phyloP scores from a whole-genome alignment of 1,140 invertebrate species.

The Atta texana region DNA sequence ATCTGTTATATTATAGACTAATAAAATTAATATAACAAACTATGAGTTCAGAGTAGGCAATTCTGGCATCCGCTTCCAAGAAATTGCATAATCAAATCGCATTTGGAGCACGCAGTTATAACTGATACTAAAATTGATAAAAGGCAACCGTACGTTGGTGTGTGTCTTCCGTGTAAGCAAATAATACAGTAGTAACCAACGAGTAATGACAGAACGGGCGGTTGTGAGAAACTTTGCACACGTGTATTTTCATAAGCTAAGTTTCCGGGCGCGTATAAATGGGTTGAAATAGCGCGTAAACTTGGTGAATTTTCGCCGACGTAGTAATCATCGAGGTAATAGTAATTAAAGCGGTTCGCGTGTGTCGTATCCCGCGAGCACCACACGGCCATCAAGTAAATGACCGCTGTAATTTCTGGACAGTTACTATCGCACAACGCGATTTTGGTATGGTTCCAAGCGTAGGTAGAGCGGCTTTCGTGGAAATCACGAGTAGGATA shows the following conservation, averaged over 20 bases:
- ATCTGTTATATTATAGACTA: background rate
- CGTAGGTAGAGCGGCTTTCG: slow-evolving; percentile 67
- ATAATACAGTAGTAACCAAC: slow-evolving; percentile 13
- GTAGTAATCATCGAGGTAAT: slow-evolving; percentile 19
- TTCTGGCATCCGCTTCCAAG: slow-evolving; percentile 13
- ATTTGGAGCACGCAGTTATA: background rate
- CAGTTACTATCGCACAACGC: slow-evolving; percentile 11
- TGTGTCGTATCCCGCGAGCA: slow-evolving; percentile 21
- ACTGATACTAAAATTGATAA: slow-evolving; percentile 24
- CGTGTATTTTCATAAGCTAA: slow-evolving; percentile 24
- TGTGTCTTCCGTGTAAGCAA: background rate
- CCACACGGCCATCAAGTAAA: slow-evolving; percentile 16
- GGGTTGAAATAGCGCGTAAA: slow-evolving; percentile 26
- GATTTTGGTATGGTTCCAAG: slow-evolving; percentile 64
- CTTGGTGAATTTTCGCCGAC: slow-evolving; percentile 23
- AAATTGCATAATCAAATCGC: slow-evolving; percentile 9
- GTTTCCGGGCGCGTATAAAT: background rate
- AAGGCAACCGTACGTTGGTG: background rate
- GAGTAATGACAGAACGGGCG: background rate
- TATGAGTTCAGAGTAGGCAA: background rate
- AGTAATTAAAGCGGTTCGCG: slow-evolving; percentile 27
- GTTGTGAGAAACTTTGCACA: slow-evolving; percentile 11
- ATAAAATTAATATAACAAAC: background rate
- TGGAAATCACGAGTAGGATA: slow-evolving; percentile 35
- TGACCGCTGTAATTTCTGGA: slow-evolving; percentile 21